phyloP scores from a whole-genome alignment of 2,888 invertebrate genomes.

The Neuroscelio doddi region DNA sequence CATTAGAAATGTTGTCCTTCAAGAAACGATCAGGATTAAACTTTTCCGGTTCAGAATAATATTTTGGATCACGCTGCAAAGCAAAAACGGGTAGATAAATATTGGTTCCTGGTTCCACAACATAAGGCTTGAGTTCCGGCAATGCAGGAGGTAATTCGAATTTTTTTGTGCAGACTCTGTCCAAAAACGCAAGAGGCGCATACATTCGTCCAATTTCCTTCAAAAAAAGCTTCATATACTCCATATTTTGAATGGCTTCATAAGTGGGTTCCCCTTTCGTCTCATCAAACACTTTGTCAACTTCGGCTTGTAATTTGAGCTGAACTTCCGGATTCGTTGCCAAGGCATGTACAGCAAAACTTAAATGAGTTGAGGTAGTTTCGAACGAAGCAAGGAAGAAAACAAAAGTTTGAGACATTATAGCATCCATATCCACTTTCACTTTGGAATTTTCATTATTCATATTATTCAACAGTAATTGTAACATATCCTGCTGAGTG shows the following conservation, averaged over 20 bases:
- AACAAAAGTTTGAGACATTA: slow-evolving; percentile 71
- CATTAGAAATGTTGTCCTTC: slow-evolving; percentile 23
- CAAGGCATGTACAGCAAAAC: slow-evolving; percentile 54
- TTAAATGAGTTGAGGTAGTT: slow-evolving; percentile 55
- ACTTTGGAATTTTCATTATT: slow-evolving; percentile 31
- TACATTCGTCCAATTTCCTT: slow-evolving; percentile 59
- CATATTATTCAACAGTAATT: slow-evolving; percentile 74
- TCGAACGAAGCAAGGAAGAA: slow-evolving; percentile 66
- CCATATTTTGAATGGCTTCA: slow-evolving; percentile 72
- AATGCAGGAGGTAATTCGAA: slow-evolving; percentile 60
- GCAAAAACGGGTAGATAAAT: slow-evolving; percentile 29
- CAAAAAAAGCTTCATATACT: slow-evolving; percentile 75
- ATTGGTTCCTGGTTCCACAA: slow-evolving; percentile 56
- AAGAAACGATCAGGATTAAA: slow-evolving; percentile 38
- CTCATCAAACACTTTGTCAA: slow-evolving; percentile 57
- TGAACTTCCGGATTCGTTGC: slow-evolving; percentile 71
- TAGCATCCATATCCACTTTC: slow-evolving; percentile 52
- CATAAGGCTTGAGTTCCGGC: slow-evolving; percentile 55
- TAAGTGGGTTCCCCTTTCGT: slow-evolving; percentile 68
- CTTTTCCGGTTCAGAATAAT: slow-evolving; percentile 31
- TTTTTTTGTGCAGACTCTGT: slow-evolving; percentile 56
- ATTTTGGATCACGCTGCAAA: slow-evolving; percentile 25
- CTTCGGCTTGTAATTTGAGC: slow-evolving; percentile 65
- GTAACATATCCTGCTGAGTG: slow-evolving; percentile 75
- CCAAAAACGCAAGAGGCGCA: slow-evolving; percentile 55